phyloP scores from a whole-genome alignment of 2,888 invertebrate genomes.

The Microctonus brassicae region DNA sequence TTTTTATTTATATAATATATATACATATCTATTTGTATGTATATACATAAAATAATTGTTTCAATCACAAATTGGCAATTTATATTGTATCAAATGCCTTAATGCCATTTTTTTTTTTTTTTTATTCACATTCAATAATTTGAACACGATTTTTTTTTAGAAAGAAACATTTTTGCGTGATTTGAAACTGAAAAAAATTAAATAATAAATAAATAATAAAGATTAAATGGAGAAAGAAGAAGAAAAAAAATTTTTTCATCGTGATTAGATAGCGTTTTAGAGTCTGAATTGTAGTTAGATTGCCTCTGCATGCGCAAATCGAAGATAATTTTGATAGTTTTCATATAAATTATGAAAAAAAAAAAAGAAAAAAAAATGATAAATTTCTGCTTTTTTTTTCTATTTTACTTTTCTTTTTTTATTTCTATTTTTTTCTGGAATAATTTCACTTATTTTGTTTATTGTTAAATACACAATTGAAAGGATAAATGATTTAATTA shows the following conservation, averaged over 20 bases:
- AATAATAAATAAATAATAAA: too few relatives aligned
- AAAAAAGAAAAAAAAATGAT: background rate
- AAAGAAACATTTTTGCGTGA: too few relatives aligned
- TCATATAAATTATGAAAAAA: background rate
- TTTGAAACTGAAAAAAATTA: background rate
- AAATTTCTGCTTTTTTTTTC: background rate
- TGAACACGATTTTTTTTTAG: background rate
- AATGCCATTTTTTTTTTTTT: background rate
- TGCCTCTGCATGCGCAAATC: conserved; percentile 15
- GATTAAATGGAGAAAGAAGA: background rate
- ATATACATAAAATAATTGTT: too few relatives aligned
- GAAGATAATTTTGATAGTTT: background rate
- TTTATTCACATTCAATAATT: background rate
- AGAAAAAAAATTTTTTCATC: background rate
- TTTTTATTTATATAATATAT: background rate
- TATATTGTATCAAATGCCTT: background rate
- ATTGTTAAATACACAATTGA: background rate
- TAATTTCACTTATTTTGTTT: background rate
- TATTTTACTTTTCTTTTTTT: background rate
- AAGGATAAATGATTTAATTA: background rate
- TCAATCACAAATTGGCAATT: background rate
- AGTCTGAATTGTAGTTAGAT: background rate
- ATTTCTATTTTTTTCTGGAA: background rate
- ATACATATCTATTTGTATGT: background rate
- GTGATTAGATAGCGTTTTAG: background rate